Conservation (phyloP, 2,113 vertebrate species). For the Ovis aries region DNA sequence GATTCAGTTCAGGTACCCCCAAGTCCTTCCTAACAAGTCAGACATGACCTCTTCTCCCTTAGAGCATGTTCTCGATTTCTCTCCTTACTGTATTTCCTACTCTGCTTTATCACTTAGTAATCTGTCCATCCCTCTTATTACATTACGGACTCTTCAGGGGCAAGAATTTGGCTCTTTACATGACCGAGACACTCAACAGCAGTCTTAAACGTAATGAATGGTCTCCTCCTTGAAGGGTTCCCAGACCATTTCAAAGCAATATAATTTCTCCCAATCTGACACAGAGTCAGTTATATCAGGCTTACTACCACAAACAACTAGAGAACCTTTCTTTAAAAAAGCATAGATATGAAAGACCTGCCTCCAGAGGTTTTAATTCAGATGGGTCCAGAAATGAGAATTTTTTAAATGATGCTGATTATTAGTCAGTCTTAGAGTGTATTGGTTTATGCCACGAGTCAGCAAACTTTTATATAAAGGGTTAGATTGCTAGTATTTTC, state of each 20-base stretch:
- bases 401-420: background rate
- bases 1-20: background rate
- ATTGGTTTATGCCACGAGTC: background rate
- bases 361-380: background rate
- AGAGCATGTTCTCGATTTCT: background rate
- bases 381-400: background rate
- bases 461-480: background rate
- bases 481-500: background rate
- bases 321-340: background rate
- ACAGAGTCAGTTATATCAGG: background rate
- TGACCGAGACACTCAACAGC: background rate
- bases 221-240: background rate
- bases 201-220: background rate
- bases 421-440: background rate
- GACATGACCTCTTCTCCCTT: background rate
- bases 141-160: background rate
- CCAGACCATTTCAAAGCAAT: background rate
- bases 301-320: background rate
- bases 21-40: background rate
- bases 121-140: background rate
- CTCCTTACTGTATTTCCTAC: background rate
- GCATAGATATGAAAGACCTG: background rate
- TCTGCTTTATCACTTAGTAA: background rate
- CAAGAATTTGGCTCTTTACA: background rate
- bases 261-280: background rate